These are phyloP conservation scores for Lysandra coridon DNA, from an alignment of 2,888 invertebrate species.

Conservation along the genomic window DNA sequence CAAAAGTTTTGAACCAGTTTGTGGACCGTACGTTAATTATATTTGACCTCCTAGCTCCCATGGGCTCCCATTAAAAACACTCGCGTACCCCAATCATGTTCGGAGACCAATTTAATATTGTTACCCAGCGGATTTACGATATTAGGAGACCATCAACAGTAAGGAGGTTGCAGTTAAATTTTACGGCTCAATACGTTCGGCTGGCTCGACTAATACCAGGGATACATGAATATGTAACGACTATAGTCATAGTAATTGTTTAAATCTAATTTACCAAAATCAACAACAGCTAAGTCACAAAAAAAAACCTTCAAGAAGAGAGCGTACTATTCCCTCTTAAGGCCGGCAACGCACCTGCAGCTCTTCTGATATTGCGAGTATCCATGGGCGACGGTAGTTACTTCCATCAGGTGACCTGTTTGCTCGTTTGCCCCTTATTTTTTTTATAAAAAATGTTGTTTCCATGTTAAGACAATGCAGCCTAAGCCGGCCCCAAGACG, in stretches of 20 bases:
- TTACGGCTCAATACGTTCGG: neutral
- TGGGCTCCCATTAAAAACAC: constrained; percentile 10
- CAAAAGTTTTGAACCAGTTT: neutral
- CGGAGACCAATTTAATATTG: constrained; percentile 12
- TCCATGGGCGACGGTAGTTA: too few relatives aligned
- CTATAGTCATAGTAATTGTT: neutral
- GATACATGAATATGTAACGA: neutral
- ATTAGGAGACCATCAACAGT: constrained; percentile 11
- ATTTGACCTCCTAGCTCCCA: neutral
- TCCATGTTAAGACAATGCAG: too few relatives aligned
- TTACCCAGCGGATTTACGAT: neutral
- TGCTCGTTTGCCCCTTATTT: too few relatives aligned
- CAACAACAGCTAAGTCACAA: too few relatives aligned
- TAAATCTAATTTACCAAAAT: too few relatives aligned
- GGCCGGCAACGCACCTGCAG: too few relatives aligned
- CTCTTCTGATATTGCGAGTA: too few relatives aligned
- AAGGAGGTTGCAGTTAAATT: constrained; percentile 10
- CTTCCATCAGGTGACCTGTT: too few relatives aligned
- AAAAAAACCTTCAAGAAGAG: too few relatives aligned
- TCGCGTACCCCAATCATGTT: constrained; percentile 4
- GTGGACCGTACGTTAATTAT: neutral
- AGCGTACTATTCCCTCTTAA: too few relatives aligned
- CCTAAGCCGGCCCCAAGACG: too few relatives aligned
- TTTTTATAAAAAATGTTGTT: too few relatives aligned
- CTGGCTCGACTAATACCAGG: constrained; percentile 1